phyloP scores from a whole-genome alignment of 1,140 invertebrate species.

The Dendroctonus valens region DNA sequence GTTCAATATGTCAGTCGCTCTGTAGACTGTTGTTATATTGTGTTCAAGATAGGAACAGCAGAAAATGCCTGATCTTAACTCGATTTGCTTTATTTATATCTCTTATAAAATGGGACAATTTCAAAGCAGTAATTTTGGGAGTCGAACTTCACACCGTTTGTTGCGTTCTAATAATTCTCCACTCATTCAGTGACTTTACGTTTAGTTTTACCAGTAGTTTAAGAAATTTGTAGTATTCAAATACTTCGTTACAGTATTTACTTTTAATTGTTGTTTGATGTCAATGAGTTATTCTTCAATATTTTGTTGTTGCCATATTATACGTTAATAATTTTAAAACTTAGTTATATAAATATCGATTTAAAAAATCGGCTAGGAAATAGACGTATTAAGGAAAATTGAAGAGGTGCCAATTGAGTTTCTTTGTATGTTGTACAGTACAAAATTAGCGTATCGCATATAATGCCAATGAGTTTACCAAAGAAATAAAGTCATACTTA shows the following conservation, averaged over 20 bases:
- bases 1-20: too few relatives aligned
- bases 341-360: conserved; percentile 20
- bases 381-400: conserved; percentile 21
- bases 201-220: too few relatives aligned
- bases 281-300: conserved; percentile 1
- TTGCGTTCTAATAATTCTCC: neutral
- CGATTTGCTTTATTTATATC: too few relatives aligned
- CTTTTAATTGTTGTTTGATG: conserved; percentile 2
- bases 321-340: conserved; percentile 25
- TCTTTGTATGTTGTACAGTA: conserved; percentile 41
- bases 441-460: conserved; percentile 42
- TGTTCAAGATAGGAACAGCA: too few relatives aligned
- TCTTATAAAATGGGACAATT: too few relatives aligned
- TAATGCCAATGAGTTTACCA: conserved; percentile 47
- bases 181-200: neutral
- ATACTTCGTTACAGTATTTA: neutral
- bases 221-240: neutral
- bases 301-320: conserved; percentile 35
- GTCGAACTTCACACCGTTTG: neutral
- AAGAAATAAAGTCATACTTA: conserved; percentile 41
- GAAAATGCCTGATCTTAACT: too few relatives aligned
- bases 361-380: conserved; percentile 6
- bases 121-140: neutral
- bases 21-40: too few relatives aligned
- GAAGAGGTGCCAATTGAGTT: conserved; percentile 43